phyloP scores from a whole-genome alignment of 2,888 invertebrate genomes.

The Clepsis dumicolana region DNA sequence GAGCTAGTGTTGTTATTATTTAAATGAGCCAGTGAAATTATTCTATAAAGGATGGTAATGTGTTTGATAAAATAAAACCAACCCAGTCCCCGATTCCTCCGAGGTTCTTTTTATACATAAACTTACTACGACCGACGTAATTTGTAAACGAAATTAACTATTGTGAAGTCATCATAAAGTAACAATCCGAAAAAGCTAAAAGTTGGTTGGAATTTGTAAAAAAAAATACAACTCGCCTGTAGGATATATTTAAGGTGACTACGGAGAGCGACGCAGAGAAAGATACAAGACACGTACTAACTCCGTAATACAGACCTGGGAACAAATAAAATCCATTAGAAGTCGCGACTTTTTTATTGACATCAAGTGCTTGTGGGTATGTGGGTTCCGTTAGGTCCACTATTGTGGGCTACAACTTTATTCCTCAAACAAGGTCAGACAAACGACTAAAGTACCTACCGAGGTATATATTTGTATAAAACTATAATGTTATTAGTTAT shows the following conservation, averaged over 20 bases:
- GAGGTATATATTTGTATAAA: slow-evolving; percentile 3
- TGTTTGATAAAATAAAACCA: too few species aligned
- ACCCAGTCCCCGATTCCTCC: too few species aligned
- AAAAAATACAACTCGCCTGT: slow-evolving; percentile 81
- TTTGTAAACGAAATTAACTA: not conserved
- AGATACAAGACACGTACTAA: slow-evolving; percentile 92
- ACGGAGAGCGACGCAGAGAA: slow-evolving; percentile 93
- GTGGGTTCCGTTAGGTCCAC: slow-evolving; percentile 31
- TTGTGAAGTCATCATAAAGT: not conserved
- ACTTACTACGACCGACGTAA: not conserved
- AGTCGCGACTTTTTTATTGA: slow-evolving; percentile 42
- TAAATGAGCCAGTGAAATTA: too few species aligned
- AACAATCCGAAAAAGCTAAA: not conserved
- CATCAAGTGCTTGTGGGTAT: slow-evolving; percentile 43
- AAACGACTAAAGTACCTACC: slow-evolving; percentile 16
- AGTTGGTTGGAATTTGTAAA: not conserved
- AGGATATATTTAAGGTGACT: slow-evolving; percentile 94
- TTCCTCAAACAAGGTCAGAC: slow-evolving; percentile 9
- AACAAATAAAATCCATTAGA: slow-evolving; percentile 50
- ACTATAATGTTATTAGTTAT: too few species aligned
- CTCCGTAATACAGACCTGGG: slow-evolving; percentile 93
- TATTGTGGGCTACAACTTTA: slow-evolving; percentile 27
- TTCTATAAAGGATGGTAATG: too few species aligned
- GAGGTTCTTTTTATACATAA: too few species aligned
- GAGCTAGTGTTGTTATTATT: too few species aligned